phyloP scores from a whole-genome alignment of 2,888 invertebrate genomes.

The Noctua fimbriata region DNA sequence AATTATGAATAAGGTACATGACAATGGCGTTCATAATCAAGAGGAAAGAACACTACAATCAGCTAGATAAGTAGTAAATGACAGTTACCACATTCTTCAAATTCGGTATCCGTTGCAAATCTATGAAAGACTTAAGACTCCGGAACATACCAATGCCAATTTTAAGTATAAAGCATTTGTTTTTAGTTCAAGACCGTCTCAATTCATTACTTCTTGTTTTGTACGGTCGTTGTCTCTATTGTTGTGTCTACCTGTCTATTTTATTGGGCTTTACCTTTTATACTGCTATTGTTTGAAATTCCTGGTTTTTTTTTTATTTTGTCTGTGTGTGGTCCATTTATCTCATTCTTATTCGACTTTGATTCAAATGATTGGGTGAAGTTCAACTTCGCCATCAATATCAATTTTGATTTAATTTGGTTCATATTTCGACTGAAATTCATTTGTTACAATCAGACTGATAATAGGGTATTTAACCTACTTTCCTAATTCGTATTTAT shows the following conservation, averaged over 20 bases:
- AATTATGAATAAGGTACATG: constrained; percentile 58
- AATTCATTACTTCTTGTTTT: constrained; percentile 63
- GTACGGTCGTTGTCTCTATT: constrained; percentile 48
- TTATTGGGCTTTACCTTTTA: constrained; percentile 17
- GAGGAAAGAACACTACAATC: constrained; percentile 45
- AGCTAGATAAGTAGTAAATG: constrained; percentile 28
- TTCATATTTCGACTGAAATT: constrained; percentile 26
- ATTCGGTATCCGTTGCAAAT: constrained; percentile 54
- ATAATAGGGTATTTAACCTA: constrained; percentile 50
- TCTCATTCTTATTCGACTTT: constrained; percentile 8
- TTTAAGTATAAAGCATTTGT: constrained; percentile 60
- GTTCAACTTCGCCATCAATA: constrained; percentile 28
- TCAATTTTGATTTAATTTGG: constrained; percentile 30
- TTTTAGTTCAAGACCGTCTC: constrained; percentile 68
- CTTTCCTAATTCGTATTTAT: constrained; percentile 62
- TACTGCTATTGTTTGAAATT: constrained; percentile 17
- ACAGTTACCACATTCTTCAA: constrained; percentile 47
- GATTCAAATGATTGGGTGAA: constrained; percentile 14
- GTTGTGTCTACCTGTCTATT: constrained; percentile 45
- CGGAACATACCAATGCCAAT: constrained; percentile 62
- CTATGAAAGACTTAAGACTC: constrained; percentile 30
- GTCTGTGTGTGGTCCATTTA: constrained; percentile 5
- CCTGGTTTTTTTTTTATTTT: constrained; percentile 22
- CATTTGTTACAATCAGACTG: constrained; percentile 54
- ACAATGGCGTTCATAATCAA: constrained; percentile 56